Evolutionary conservation across 2,797 vertebrate species (phyloP).

Genomic region (Chaunax sp.): DNA sequence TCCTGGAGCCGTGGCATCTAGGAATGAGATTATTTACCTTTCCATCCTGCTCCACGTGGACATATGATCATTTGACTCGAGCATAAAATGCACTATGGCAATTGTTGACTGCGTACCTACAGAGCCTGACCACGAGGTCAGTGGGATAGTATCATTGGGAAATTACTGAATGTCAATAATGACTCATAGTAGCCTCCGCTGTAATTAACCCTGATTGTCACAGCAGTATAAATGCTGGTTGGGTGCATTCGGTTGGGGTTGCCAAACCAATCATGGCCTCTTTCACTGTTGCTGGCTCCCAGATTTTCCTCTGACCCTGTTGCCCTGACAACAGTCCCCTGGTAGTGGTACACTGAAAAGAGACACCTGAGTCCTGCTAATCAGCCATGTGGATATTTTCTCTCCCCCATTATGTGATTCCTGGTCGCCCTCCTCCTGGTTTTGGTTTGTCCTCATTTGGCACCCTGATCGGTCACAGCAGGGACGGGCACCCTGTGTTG

Average conservation of each 20-base stretch:
- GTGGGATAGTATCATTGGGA: constrained; percentile 23
- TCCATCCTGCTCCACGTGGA: constrained; percentile 31
- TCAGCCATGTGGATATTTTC: constrained; percentile 65
- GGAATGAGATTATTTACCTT: constrained; percentile 41
- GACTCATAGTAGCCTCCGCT: constrained; percentile 48
- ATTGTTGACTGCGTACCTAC: constrained; percentile 50
- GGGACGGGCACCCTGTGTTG: constrained; percentile 44
- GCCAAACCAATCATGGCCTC: constrained; percentile 60
- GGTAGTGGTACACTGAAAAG: constrained; percentile 55
- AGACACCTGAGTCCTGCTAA: constrained; percentile 82
- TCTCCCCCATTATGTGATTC: constrained; percentile 37
- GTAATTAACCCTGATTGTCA: constrained; percentile 62
- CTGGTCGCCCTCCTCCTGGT: constrained; percentile 23
- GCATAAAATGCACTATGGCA: constrained; percentile 43
- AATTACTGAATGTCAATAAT: constrained; percentile 57
- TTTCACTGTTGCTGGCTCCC: constrained; percentile 41
- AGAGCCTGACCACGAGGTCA: constrained; percentile 46
- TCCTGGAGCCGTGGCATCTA: constrained; percentile 9
- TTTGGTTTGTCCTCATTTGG: constrained; percentile 70
- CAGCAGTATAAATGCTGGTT: constrained; percentile 48
- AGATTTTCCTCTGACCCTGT: constrained; percentile 74
- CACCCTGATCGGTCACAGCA: constrained; percentile 40
- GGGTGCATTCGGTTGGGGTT: constrained; percentile 58
- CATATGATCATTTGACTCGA: constrained; percentile 36
- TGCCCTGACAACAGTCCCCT: constrained; percentile 76